Evolutionary conservation across 1,140 invertebrate species (phyloP).

Genomic region (Goniozus legneri): DNA sequence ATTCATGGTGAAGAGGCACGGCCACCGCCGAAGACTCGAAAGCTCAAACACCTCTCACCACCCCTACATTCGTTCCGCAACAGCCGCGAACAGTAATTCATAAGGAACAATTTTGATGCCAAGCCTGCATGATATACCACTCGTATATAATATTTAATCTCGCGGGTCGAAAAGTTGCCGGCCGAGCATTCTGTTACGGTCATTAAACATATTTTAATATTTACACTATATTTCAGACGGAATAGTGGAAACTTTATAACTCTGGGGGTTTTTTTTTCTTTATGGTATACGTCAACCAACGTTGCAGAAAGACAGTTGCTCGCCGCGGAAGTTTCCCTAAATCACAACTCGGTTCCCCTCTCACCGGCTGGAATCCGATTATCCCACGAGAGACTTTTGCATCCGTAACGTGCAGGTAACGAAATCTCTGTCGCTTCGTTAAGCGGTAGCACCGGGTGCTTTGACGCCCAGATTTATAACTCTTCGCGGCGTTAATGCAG

Average conservation of each 20-base stretch:
- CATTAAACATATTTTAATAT: no score
- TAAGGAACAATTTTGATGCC: neutral
- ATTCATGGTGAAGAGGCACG: conserved; percentile 36
- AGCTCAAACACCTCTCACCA: conserved; percentile 17
- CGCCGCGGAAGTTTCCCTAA: neutral
- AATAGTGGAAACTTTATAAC: no score
- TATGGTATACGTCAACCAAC: neutral
- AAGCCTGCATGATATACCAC: no score
- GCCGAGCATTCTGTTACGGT: no score
- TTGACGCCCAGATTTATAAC: conserved; percentile 19
- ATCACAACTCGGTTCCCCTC: neutral
- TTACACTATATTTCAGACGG: no score
- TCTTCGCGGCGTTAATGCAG: conserved; percentile 12
- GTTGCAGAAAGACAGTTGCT: neutral
- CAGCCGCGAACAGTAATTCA: neutral
- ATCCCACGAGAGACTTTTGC: conserved; percentile 13
- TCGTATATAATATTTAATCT: no score
- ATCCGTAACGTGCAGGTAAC: conserved; percentile 12
- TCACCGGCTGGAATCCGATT: conserved; percentile 13
- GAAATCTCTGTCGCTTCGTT: conserved; percentile 19
- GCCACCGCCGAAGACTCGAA: conserved; percentile 15
- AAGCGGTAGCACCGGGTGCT: conserved; percentile 10
- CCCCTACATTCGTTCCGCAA: neutral
- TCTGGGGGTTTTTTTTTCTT: no score
- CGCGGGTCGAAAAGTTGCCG: no score